Evolutionary conservation across 2,888 invertebrate genomes (phyloP), one percentile per base, ranked within the genome.

Genomic region (Nycteola revayana): DNA sequence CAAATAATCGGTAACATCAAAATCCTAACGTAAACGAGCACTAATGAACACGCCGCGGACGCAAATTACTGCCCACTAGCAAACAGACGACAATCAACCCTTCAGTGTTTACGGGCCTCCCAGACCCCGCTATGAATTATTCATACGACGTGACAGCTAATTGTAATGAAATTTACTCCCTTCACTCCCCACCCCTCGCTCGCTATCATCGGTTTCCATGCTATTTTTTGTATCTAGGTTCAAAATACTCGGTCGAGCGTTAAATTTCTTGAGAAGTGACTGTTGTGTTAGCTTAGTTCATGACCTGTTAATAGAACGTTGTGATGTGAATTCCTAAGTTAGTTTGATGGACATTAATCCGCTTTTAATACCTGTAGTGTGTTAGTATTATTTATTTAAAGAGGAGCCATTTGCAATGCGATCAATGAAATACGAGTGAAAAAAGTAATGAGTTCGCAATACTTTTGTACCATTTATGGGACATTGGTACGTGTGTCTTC

Each of bases 141-240:
- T 83, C 86, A 88, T 81, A 66, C 69, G 54, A 55, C 63, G 73
- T 75, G 70, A 74, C 74, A 55, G 82, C 86, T 88, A 88, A 88
- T 88, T 88, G 86, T 88, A 87, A 88, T 88, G 78, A 82, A 86
- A 87, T 88, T 88, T 85, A 80, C 75, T 70, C 78, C 73, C 66
- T 66, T 61, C 49, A 35, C 55, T 43, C 56, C 52, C 60, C 51
- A 35, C 41, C 43, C 48, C n/a, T 23, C 28, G 36, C 21, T 5
- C 42, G 42, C 21, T 21, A 21, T 59, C 51, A 55, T 59, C 49
- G 57, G 57, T 38, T 51, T 59, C 60, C 42, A 59, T 57, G 60
- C 44, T 32, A 34, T 33, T 42, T 45, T 45, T 47, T 49, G 25
- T 18, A 17, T 7, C 22, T 14, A 14, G 14, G 14, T 14, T 14